Evolutionary conservation across 23 tunicate genomes (phyloP).

Genomic region (Halocynthia aurantium): DNA sequence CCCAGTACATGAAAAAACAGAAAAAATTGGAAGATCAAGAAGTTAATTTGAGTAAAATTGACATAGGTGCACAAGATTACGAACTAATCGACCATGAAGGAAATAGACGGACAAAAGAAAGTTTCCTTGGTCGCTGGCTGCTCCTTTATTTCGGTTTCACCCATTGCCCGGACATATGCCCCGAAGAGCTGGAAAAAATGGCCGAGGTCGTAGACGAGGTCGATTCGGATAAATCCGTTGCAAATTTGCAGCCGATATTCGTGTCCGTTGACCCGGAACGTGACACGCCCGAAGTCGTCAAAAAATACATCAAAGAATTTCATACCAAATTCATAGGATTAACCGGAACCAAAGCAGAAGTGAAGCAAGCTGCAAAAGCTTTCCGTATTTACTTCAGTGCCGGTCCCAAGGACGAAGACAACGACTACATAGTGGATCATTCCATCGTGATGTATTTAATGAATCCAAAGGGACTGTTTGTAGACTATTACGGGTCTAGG

Average conservation of each 20-base stretch:
- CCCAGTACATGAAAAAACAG: slow-evolving; percentile 15
- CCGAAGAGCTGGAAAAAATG: slow-evolving; percentile 93
- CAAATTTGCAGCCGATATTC: slow-evolving; percentile 77
- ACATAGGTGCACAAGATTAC: slow-evolving; percentile 78
- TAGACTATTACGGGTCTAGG: slow-evolving; percentile 92
- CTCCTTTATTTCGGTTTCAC: slow-evolving; percentile 95
- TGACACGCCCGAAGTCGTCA: slow-evolving; percentile 87
- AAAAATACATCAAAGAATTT: slow-evolving; percentile 60
- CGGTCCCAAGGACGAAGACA: slow-evolving; percentile 90
- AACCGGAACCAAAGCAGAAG: slow-evolving; percentile 78
- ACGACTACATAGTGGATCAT: slow-evolving; percentile 95
- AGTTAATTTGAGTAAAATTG: slow-evolving; percentile 54
- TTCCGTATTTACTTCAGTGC: slow-evolving; percentile 87
- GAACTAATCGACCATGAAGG: slow-evolving; percentile 69
- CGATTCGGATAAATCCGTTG: slow-evolving; percentile 53
- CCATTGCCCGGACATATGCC: slow-evolving; percentile 97
- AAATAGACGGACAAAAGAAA: slow-evolving; percentile 50
- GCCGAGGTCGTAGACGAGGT: slow-evolving; percentile 66
- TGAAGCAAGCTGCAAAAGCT: slow-evolving; percentile 85
- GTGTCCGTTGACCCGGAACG: slow-evolving; percentile 87
- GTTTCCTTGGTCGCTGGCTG: slow-evolving; percentile 85
- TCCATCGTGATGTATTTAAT: slow-evolving; percentile 89
- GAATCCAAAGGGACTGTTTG: slow-evolving; percentile 86
- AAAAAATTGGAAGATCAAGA: slow-evolving; percentile 48
- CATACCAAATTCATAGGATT: slow-evolving; percentile 83